phyloP scores from a whole-genome alignment of 2,797 vertebrate species.

The Sebastolobus altivelis region DNA sequence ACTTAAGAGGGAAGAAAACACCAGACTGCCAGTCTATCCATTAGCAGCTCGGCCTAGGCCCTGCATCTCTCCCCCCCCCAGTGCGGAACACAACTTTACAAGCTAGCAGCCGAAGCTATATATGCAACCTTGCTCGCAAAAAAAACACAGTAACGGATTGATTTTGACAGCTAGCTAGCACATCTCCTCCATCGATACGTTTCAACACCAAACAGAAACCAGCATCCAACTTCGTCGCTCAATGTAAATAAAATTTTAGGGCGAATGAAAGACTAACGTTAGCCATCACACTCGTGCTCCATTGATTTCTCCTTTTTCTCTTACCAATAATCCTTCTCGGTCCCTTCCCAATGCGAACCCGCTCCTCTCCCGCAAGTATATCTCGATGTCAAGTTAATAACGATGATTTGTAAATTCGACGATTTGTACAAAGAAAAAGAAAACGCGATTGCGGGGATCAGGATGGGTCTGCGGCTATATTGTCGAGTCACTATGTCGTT shows the following conservation, averaged over 20 bases:
- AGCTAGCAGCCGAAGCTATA: slow-evolving; percentile 69
- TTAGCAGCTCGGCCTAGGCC: slow-evolving; percentile 74
- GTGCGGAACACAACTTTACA: slow-evolving; percentile 80
- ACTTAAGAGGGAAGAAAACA: slow-evolving; percentile 72
- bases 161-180: slow-evolving; percentile 41
- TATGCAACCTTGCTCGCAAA: slow-evolving; percentile 43
- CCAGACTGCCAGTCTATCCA: slow-evolving; percentile 50
- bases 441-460: slow-evolving; percentile 49
- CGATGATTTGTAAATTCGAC: slow-evolving; percentile 48
- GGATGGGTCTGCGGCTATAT: slow-evolving; percentile 68
- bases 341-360: slow-evolving; percentile 88
- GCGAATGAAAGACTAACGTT: slow-evolving; percentile 47
- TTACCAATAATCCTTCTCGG: slow-evolving; percentile 91
- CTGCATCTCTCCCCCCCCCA: slow-evolving; percentile 43
- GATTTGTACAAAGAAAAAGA: slow-evolving; percentile 43
- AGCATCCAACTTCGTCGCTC: background rate
- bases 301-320: slow-evolving; percentile 77
- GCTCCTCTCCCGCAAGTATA: slow-evolving; percentile 79
- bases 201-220: background rate
- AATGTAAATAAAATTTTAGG: background rate
- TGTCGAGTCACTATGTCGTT: slow-evolving; percentile 89
- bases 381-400: slow-evolving; percentile 69
- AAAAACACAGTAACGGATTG: slow-evolving; percentile 12
- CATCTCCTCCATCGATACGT: background rate
- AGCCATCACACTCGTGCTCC: slow-evolving; percentile 76